A percentile compares a stretch with the other conserved stretches of the same genome.
Evolutionary conservation across 2,797 vertebrate genomes (phyloP).

Genomic region (Micrastur ruficollis): DNA sequence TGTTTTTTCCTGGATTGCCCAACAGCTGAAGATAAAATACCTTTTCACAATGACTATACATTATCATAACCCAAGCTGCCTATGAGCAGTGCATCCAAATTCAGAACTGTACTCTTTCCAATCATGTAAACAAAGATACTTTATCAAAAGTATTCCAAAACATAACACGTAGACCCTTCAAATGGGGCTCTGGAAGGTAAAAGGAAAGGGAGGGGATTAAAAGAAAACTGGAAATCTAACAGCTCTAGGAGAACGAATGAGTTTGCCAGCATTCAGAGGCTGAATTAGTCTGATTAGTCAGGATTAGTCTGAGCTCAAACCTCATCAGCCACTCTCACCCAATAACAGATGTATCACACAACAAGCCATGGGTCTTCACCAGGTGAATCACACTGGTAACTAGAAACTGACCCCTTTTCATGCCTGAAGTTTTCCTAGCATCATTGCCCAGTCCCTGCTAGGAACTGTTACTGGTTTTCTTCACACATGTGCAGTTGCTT

Average conservation of each 20-base stretch:
- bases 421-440: neutral
- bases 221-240: neutral
- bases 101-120: neutral
- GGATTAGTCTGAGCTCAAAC: neutral
- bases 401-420: neutral
- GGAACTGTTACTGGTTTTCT: neutral
- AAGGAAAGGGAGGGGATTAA: neutral
- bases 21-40: slow-evolving; percentile 18
- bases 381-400: neutral
- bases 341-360: neutral
- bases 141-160: neutral
- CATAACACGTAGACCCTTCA: neutral
- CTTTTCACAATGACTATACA: neutral
- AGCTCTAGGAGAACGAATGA: neutral
- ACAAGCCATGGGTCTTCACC: rapidly evolving
- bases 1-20: neutral
- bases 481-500: rapidly evolving
- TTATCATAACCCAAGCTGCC: neutral
- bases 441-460: neutral
- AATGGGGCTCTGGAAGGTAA: neutral
- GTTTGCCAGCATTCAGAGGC: neutral
- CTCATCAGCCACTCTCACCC: neutral
- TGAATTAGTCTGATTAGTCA: too few relatives aligned
- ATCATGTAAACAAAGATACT: neutral
- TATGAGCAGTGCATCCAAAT: neutral